These are phyloP conservation scores for Holocentrus rufus DNA, from an alignment of 2,797 vertebrate genomes.

Conservation along the genomic window DNA sequence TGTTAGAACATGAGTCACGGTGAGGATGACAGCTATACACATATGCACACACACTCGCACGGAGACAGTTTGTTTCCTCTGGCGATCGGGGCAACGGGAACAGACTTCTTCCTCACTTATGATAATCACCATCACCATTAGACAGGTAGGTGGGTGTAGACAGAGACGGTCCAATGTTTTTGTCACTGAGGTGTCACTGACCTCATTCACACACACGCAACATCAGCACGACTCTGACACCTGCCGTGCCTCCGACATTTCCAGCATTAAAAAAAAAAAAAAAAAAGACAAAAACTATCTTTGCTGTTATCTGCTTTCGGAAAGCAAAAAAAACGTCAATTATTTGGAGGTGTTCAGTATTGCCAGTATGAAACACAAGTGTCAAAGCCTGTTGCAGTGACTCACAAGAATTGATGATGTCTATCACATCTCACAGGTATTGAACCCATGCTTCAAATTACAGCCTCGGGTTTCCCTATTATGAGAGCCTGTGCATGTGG, in stretches of 20 bases:
- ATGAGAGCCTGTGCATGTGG: slow-evolving; percentile 30
- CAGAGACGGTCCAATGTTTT: neutral
- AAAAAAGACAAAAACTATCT: slow-evolving; percentile 11
- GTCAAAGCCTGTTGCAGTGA: slow-evolving; percentile 46
- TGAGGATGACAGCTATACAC: slow-evolving; percentile 50
- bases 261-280: neutral
- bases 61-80: slow-evolving; percentile 38
- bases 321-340: slow-evolving; percentile 18
- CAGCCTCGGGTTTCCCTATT: slow-evolving; percentile 11
- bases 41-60: slow-evolving; percentile 49
- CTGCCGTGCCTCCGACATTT: slow-evolving; percentile 9
- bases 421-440: slow-evolving; percentile 33
- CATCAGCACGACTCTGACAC: slow-evolving; percentile 28
- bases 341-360: slow-evolving; percentile 18
- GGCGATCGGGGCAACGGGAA: slow-evolving; percentile 26
- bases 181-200: slow-evolving; percentile 23
- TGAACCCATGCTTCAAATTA: slow-evolving; percentile 60
- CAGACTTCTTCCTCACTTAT: slow-evolving; percentile 12
- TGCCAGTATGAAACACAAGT: slow-evolving; percentile 45
- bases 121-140: slow-evolving; percentile 9
- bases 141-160: slow-evolving; percentile 4
- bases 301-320: slow-evolving; percentile 10
- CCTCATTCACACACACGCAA: slow-evolving; percentile 46
- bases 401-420: slow-evolving; percentile 49
- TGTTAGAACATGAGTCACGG: slow-evolving; percentile 68